Evolutionary conservation across 2,888 invertebrate species (phyloP), one percentile per base, ranked within the genome.

Genomic region (Microplitis manilae): DNA sequence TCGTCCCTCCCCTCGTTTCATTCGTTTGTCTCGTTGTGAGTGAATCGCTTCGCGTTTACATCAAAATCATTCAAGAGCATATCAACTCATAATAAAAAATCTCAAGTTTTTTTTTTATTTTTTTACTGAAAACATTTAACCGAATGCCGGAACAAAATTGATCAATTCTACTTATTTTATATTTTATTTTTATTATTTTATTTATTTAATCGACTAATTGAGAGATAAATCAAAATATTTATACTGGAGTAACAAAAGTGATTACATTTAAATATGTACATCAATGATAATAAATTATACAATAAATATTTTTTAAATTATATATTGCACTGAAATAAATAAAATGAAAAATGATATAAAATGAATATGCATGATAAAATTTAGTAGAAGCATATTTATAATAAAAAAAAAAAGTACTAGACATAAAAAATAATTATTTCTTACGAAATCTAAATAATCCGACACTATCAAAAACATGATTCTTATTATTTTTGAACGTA

Each of bases 1-100:
- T 77, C 73, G 73, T 39, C 77, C 62, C 76, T 73, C 68, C 72
- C 76, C 41, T 74, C 70, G 68, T 60, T 41, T 72, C 8, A 50
- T 79, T 76, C 76, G 77, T 68, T 74, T 75, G 79, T 75, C 76
- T 69, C 68, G 68, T 15, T 20, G 62, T 60, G 65, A 64, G 41
- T 64, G 40, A 60, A 68, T 79, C 62, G 77, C 68, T 77, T 78
- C 71, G 72, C 40, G 30, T 77, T 39, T 75, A 69, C 60, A 65
- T 77, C 38, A 65, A n/a, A 72, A 61, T 77, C 50, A 72, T 75
- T 75, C 65, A 68, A 75, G 69, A 73, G 65, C 67, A 73, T 50
- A 71, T 8, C 30, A 64, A 64, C 30, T 64, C 41, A 40, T 68
- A 6, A 20, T 9, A 41, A 68, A 65, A 20, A 30, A 65, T 65